These are phyloP conservation scores for Myrmecophaga tridactyla DNA, from an alignment of 2,113 vertebrate species.

Conservation along the genomic window DNA sequence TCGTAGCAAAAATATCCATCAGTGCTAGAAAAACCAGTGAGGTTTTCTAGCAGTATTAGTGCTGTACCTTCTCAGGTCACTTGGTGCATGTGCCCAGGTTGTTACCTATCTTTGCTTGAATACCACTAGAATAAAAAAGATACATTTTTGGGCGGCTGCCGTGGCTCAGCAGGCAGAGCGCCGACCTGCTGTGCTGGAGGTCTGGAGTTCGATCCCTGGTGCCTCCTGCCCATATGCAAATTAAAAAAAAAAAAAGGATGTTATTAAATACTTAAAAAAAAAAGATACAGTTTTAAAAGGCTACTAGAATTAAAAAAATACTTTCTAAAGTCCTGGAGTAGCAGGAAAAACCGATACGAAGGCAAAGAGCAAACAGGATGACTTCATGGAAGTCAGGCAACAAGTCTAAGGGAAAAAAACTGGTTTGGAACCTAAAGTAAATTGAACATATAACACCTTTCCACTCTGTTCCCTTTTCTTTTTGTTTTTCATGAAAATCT, in stretches of 20 bases:
- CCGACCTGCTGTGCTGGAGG: no score
- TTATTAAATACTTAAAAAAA: no score
- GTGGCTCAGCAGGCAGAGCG: no score
- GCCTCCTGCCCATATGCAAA: no score
- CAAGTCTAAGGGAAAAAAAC: slow-evolving; percentile 48
- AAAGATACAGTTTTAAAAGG: not conserved
- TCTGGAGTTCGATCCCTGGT: no score
- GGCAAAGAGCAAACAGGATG: slow-evolving; percentile 30
- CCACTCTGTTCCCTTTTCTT: slow-evolving; percentile 53
- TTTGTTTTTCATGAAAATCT: slow-evolving; percentile 61
- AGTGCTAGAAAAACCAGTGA: no score
- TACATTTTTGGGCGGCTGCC: no score
- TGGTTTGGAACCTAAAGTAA: slow-evolving; percentile 69
- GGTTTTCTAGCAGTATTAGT: not conserved
- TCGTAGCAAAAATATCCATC: slow-evolving; percentile 14
- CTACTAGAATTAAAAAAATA: slow-evolving; percentile 22
- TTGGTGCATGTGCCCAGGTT: not conserved
- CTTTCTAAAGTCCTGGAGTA: slow-evolving; percentile 21
- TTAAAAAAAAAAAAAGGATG: no score
- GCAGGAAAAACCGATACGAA: slow-evolving; percentile 57
- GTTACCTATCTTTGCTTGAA: slow-evolving; percentile 17
- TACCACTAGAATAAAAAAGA: slow-evolving; percentile 3
- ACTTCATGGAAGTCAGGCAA: slow-evolving; percentile 66
- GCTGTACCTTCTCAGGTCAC: not conserved
- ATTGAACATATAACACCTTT: slow-evolving; percentile 64